Base-by-base conservation (phyloP, 2,888 invertebrate genomes). In the Catonia carolina region DNA sequence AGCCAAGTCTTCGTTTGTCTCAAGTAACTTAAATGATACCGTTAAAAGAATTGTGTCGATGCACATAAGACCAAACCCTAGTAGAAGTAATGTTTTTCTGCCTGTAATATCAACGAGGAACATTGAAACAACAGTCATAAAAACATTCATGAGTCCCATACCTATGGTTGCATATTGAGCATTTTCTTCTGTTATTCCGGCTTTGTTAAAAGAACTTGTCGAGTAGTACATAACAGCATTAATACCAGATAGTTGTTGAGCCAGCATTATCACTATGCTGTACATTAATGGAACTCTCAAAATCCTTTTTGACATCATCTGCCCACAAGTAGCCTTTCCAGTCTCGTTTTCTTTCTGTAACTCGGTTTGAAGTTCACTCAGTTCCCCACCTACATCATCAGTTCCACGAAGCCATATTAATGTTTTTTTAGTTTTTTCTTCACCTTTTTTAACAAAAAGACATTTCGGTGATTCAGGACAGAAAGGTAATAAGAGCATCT, bases 391-490 rank as follows among this genome's bases (percentile, higher is more conserved):
- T 0, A 92, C 87, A 27, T 89, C 84, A 4, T 80, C 77, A 5
- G 83, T 84, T 0, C 84, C 85, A 50, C 93, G 77, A 1, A 93
- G 72, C 87, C 89, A 90, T 12, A 81, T 80, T 35, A 93, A 73
- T 42, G 88, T 87, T 85, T 0, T 73, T 67, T 0, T 69, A 47
- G 95, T 93, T 71, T 93, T 91, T 70, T 94, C 93, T 85, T 92
- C 87, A 71, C 92, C 89, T 70, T 89, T 87, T 61, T 92, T 92
- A 70, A 96, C 90, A 70, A 95, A 85, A 75, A 96, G 80, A 79
- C 93, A 95, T 71, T 93, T 81, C 50, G 96, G 96, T 67, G 93
- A 93, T 75, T 96, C 96, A 35, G 95, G 95, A 75, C 95, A 95
- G 67, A 94, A 85, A 59, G 95, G 94, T 73, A 97, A 80, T 69